Evolutionary conservation across 2,113 vertebrate genomes (phyloP).

Genomic region (Neodontobutis hainanensis): DNA sequence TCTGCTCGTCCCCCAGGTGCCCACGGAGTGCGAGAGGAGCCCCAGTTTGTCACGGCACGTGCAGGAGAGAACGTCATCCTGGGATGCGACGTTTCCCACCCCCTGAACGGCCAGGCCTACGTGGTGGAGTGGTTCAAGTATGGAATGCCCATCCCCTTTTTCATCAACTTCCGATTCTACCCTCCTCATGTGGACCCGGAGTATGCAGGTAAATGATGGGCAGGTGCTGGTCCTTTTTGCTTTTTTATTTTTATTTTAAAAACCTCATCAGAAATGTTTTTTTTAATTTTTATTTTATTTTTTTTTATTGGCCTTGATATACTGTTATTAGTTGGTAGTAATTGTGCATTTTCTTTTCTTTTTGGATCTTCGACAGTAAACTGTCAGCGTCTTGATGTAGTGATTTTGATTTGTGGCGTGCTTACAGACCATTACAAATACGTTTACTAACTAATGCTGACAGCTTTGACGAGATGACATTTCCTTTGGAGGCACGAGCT

Average conservation of each 20-base stretch:
- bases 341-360: neutral
- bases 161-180: constrained; percentile 99
- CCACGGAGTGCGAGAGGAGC: constrained; percentile 93
- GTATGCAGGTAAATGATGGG: constrained; percentile 86
- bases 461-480: constrained; percentile 35
- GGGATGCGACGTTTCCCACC: constrained; percentile 94
- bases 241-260: no score
- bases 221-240: neutral
- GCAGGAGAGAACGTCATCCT: constrained; percentile 95
- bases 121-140: constrained; percentile 99
- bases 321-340: neutral
- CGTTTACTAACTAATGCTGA: constrained; percentile 24
- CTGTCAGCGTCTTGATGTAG: neutral
- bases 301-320: no score
- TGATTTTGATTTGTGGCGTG: constrained; percentile 13
- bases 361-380: neutral
- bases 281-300: no score
- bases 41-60: constrained; percentile 96
- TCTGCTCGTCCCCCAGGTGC: constrained; percentile 77
- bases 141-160: constrained; percentile 97
- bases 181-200: constrained; percentile 97
- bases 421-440: constrained; percentile 1
- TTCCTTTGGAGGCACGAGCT: constrained; percentile 19
- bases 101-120: constrained; percentile 94
- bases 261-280: no score